Conservation (phyloP, 1,140 invertebrate genomes). For the Goniozus legneri region DNA sequence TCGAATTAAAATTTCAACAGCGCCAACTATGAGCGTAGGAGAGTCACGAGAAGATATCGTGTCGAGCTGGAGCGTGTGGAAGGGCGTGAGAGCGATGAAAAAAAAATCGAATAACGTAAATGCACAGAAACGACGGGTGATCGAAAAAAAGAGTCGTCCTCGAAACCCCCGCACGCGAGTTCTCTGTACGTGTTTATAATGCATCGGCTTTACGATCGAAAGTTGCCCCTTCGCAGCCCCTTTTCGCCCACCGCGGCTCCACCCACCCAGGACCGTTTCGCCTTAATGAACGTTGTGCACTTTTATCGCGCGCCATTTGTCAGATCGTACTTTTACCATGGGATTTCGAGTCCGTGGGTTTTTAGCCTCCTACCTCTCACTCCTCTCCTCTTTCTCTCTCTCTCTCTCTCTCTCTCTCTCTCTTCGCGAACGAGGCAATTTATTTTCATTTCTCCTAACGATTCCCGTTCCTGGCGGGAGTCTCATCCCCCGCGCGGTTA, state of each 20-base stretch:
- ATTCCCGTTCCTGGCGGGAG: constrained; percentile 26
- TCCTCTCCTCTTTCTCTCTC: too few species aligned
- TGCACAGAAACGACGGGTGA: too few species aligned
- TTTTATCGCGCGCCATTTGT: constrained; percentile 33
- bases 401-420: constrained; percentile 9
- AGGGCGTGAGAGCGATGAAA: background rate
- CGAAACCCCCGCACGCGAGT: background rate
- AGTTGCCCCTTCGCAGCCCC: too few species aligned
- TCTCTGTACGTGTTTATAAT: constrained; percentile 15
- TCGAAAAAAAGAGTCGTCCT: background rate
- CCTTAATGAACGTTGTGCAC: constrained; percentile 24
- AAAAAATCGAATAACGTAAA: background rate
- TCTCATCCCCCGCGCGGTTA: constrained; percentile 9
- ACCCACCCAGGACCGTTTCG: constrained; percentile 14
- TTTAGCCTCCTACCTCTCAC: too few species aligned
- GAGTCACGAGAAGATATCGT: too few species aligned
- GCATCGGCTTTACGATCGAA: constrained; percentile 16
- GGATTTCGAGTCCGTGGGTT: constrained; percentile 13
- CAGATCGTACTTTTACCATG: constrained; percentile 17
- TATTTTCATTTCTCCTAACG: constrained; percentile 41
- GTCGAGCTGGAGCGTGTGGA: background rate
- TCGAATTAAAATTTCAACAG: too few species aligned
- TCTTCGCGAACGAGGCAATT: constrained; percentile 31
- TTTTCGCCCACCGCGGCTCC: too few species aligned
- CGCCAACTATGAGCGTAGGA: too few species aligned